These are phyloP conservation scores for Calliphora vomitoria DNA, from an alignment of 2,888 invertebrate species.

Conservation along the genomic window DNA sequence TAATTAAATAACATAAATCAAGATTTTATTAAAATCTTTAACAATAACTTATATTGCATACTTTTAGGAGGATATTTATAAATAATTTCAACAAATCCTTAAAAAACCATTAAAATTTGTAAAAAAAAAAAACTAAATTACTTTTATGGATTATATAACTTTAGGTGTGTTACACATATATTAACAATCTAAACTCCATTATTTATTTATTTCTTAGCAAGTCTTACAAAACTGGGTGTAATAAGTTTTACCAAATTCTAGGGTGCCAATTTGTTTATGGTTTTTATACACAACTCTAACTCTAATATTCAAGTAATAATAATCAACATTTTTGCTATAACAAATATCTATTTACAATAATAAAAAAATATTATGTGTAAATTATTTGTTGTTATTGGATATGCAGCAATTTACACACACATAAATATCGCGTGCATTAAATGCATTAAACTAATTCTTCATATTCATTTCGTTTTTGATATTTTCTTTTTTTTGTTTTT, in stretches of 20 bases:
- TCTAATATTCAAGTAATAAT: conserved; percentile 23
- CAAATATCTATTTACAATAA: conserved; percentile 52
- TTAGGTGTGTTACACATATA: conserved; percentile 42
- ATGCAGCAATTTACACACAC: conserved; percentile 39
- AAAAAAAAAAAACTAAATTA: too few relatives aligned
- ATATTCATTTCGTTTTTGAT: conserved; percentile 13
- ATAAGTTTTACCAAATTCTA: conserved; percentile 23
- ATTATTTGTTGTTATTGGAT: conserved; percentile 43
- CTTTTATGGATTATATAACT: neutral
- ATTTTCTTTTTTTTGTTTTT: conserved; percentile 18
- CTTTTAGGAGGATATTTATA: too few relatives aligned
- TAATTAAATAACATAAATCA: too few relatives aligned
- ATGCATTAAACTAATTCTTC: conserved; percentile 67
- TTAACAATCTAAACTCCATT: neutral
- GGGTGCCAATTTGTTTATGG: conserved; percentile 57
- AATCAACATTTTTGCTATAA: conserved; percentile 32
- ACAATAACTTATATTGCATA: too few relatives aligned
- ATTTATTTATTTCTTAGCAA: neutral
- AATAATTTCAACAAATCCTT: too few relatives aligned
- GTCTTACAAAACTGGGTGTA: conserved; percentile 49
- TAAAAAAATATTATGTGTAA: conserved; percentile 51
- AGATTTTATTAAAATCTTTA: too few relatives aligned
- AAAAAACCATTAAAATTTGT: too few relatives aligned
- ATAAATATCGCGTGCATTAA: conserved; percentile 76
- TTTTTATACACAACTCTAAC: conserved; percentile 42